Evolutionary conservation across 2,888 invertebrate species (phyloP).

Genomic region (Cryptus viduatorius): DNA sequence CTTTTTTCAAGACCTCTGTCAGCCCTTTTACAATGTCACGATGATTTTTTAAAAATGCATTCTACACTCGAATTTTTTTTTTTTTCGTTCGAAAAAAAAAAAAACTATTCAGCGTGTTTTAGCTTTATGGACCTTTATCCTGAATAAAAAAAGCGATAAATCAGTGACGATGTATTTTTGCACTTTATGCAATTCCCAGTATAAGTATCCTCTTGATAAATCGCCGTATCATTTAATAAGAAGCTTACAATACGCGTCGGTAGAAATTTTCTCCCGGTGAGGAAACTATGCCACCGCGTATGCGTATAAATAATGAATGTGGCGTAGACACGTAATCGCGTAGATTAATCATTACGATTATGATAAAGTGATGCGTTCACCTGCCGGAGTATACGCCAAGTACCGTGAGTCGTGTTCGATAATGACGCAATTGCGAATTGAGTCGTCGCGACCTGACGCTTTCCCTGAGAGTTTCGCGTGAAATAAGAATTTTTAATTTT

Average conservation of each 20-base stretch:
- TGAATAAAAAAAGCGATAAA: background rate
- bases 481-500: background rate
- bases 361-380: slow-evolving; percentile 43
- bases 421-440: slow-evolving; percentile 57
- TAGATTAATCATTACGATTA: slow-evolving; percentile 57
- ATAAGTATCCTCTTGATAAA: slow-evolving; percentile 39
- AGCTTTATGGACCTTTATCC: background rate
- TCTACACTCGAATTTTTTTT: background rate
- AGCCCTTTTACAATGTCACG: background rate
- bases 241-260: slow-evolving; percentile 17
- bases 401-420: slow-evolving; percentile 46
- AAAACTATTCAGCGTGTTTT: background rate
- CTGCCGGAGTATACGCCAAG: background rate
- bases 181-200: slow-evolving; percentile 22
- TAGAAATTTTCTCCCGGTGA: slow-evolving; percentile 20
- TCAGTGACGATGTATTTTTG: background rate
- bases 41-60: background rate
- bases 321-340: slow-evolving; percentile 38
- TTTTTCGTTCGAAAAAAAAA: background rate
- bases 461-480: slow-evolving; percentile 3
- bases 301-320: slow-evolving; percentile 53
- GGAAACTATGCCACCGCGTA: slow-evolving; percentile 16
- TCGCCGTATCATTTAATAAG: slow-evolving; percentile 51
- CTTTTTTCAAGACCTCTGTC: background rate
- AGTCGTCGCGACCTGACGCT: slow-evolving; percentile 47